Base-by-base conservation (phyloP, 2,888 invertebrate species). In the Brachylomia viminalis region DNA sequence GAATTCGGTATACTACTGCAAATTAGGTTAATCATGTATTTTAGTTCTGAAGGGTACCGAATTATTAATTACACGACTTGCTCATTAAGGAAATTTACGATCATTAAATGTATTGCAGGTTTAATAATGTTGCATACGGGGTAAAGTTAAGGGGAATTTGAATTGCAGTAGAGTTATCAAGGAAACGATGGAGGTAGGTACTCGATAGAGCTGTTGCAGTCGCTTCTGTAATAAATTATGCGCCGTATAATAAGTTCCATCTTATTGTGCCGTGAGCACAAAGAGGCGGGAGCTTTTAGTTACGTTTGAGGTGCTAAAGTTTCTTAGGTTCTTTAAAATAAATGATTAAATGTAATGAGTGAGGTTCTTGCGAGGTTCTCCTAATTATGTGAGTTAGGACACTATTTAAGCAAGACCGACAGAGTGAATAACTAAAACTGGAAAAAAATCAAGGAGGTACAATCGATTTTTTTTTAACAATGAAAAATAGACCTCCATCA, bases 1-100 rank as follows among this genome's bases (percentile, higher is more conserved):
- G 86, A 90, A 86, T 88, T 87, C 79, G 79, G 86, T 85, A 85
- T 79, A 86, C 86, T 87, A 80, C 66, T 80, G 77, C 81, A 88
- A 91, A 90, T 91, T 91, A 85, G 91, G 89, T 89, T 90, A 89
- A 89, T 89, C 86, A 86, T 91, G 88, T 87, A 86, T 90, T 88
- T 86, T 87, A 87, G 88, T 88, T 89, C 80, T 81, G 84, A 85
- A 81, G 69, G 86, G 78, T 86, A 83, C 75, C 89, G 88, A 88
- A 91, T 90, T 88, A 88, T 89, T 88, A 88, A 90, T 86, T 85
- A 73, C 82, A 83, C 81, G 77, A 85, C 83, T 89, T 87, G 88
- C 88, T 90, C 87, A 87, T 89, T 87, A 88, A 84, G 76, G 79
- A 81, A 89, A 86, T 88, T 83, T 87, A 81, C 79, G 84, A 80